Conservation (phyloP, 1,140 invertebrate genomes). For the Brachionus manjavacas region DNA sequence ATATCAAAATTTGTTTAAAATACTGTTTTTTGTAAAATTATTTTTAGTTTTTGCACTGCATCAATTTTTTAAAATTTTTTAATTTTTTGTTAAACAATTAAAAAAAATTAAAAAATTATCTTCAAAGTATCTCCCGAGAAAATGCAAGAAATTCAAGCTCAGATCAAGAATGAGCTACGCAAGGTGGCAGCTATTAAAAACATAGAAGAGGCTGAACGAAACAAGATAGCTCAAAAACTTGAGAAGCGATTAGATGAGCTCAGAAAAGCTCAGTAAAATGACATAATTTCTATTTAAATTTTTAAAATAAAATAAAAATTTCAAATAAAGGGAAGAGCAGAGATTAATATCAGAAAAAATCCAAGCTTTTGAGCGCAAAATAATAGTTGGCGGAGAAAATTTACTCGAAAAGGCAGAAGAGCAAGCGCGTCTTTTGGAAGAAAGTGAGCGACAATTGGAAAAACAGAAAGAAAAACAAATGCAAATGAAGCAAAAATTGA, state of each 20-base stretch:
- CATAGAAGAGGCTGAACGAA: conserved; percentile 62
- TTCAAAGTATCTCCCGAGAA: conserved; percentile 44
- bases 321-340: conserved; percentile 60
- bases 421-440: conserved; percentile 81
- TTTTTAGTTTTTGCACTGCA: background rate
- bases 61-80: background rate
- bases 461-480: conserved; percentile 74
- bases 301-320: background rate
- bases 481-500: conserved; percentile 66
- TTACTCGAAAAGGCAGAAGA: conserved; percentile 91
- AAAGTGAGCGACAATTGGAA: conserved; percentile 81
- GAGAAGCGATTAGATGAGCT: conserved; percentile 64
- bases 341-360: conserved; percentile 73
- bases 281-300: background rate
- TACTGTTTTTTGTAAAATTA: background rate
- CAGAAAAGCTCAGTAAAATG: conserved; percentile 57
- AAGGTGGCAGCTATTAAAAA: conserved; percentile 60
- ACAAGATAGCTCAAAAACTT: conserved; percentile 68
- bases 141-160: conserved; percentile 27
- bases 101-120: background rate
- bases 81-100: conserved; percentile 22
- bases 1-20: no score
- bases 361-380: conserved; percentile 83
- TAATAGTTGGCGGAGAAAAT: conserved; percentile 95
- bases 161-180: conserved; percentile 48